Base-by-base conservation (phyloP, 2,888 invertebrate genomes). In the Aphidoletes aphidimyza region DNA sequence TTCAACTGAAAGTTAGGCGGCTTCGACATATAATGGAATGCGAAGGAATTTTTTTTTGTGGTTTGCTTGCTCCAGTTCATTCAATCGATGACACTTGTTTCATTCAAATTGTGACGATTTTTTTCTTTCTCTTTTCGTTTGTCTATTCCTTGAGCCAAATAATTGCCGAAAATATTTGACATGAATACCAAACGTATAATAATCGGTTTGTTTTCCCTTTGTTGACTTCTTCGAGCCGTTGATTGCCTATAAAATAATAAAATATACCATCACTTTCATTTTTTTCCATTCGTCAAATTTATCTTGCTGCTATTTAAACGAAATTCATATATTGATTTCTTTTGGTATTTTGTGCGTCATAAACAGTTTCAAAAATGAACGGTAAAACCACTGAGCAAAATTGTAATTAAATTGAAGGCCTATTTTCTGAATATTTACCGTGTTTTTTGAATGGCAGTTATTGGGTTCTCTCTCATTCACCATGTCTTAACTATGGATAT, bases 401-500 rank as follows among this genome's bases (percentile, higher is more conserved):
- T 69, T 69, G 30, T 69, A 69, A 69, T 69, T 30, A 69, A 69
- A 69, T 69, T 69, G 30, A 69, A 69, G 30, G 30, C 69, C 34
- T 14, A 14, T 17, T 19, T 1, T 17, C n/a, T 69, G 11, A 30
- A 9, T 42, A 9, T 34, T 54, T 26, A 11, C 22, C 11, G 54
- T 26, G 30, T 69, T 9, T 14, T 69, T 30, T 54, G 54, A 22
- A 54, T 6, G 54, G 47, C 22, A 22, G 54, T 8, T 54, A 54
- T 54, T 1, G 54, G 22, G n/a, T 54, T 54, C 22, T n/a, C 22
- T 54, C 2, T 22, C n/a, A n/a, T n/a, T 54, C 19, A 3, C 47
- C 22, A 22, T 54, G 54, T 54, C 6, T n/a, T n/a, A n/a, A n/a
- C n/a, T 54, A 22, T 54, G 2, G n/a, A 3, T 11, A 54, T 47